Base-by-base conservation (phyloP, 2,797 vertebrate species). In the Cuniculus paca region DNA sequence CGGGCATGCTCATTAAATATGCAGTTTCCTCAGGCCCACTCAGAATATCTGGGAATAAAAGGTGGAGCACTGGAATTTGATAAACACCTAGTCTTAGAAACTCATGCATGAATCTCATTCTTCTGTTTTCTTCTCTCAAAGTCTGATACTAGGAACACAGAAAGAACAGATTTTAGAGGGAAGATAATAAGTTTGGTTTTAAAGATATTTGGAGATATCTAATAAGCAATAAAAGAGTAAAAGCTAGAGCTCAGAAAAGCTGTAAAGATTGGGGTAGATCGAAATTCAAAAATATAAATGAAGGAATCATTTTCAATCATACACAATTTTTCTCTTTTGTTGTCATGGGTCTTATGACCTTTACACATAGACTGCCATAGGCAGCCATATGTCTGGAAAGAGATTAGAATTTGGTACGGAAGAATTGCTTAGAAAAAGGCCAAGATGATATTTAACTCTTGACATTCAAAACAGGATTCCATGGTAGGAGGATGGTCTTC, bases 261-360 rank as follows among this genome's bases (percentile, higher is more conserved):
- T 14, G 0, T 17, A 56, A 42, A 19, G 28, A 12, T 6, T 14
- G 16, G 26, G 31, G 1, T 34, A 28, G 58, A 42, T 26, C 80
- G 52, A 72, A 22, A 65, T 39, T 61, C 34, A 63, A 78, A 92
- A 87, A 48, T 31, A 10, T 42, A 56, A 42, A 1, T 10, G 52
- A 7, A 77, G 52, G 54, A 36, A 88, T 68, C 13, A 58, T 83
- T 83, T 86, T 45, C 83, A 94, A 50, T 34, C 79, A 61, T n/a
- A 20, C 56, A 8, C 6, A 52, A 50, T 81, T 92, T 61, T 94
- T 90, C 92, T 94, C 60, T 74, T 93, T 89, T 85, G 94, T 88
- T 82, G 82, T 89, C 48, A 11, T 36, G 7, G 54, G 92, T 68
- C 61, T 61, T 45, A 50, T 54, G 85, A 88, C 82, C 90, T 95